A percentile compares a stretch with the other conserved stretches of the same genome.
These are phyloP conservation scores for Rhagonycha fulva DNA, from an alignment of 2,888 invertebrate genomes.

Conservation along the genomic window DNA sequence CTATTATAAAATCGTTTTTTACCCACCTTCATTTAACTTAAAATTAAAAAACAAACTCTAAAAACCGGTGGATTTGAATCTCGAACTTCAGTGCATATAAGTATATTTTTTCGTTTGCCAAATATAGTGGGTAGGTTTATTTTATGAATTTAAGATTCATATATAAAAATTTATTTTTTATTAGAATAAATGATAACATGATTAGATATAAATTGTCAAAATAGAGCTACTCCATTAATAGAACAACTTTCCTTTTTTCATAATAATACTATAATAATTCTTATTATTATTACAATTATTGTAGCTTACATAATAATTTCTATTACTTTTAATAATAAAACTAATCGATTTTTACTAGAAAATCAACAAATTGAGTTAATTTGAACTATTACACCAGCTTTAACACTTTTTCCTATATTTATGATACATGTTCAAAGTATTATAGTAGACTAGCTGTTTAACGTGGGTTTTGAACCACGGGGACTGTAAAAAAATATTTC, in stretches of 20 bases:
- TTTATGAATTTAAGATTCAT: conserved; percentile 71
- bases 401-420: conserved; percentile 35
- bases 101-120: no score
- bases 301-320: conserved; percentile 62
- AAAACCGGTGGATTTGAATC: no score
- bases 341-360: conserved; percentile 62
- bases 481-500: no score
- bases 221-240: conserved; percentile 66
- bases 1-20: neutral
- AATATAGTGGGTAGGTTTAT: no score
- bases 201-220: conserved; percentile 63
- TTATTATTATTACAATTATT: conserved; percentile 65
- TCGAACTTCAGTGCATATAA: no score
- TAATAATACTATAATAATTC: conserved; percentile 64
- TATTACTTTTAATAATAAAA: conserved; percentile 62
- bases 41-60: neutral
- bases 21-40: neutral
- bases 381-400: conserved; percentile 66
- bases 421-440: no score
- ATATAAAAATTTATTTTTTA: conserved; percentile 69
- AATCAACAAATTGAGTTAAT: conserved; percentile 67
- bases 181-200: conserved; percentile 61
- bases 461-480: no score
- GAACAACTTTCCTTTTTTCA: conserved; percentile 70
- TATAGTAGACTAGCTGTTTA: no score